These are phyloP conservation scores for Psophia crepitans DNA, from an alignment of 2,113 vertebrate species.

Conservation along the genomic window DNA sequence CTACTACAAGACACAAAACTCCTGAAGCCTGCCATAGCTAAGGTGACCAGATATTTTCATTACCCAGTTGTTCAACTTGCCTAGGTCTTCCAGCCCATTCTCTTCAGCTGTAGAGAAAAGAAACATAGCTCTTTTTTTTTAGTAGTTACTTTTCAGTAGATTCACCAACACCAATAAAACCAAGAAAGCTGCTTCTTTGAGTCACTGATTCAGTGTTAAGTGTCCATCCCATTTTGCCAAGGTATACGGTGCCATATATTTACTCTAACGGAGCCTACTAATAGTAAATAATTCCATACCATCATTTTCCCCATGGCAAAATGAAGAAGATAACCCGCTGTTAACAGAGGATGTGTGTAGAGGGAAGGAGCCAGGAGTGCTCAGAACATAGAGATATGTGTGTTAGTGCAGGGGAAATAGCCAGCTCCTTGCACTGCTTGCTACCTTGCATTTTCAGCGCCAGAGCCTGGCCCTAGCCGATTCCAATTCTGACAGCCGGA, in stretches of 20 bases:
- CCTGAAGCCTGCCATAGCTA: not conserved
- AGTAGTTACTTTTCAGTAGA: slow-evolving; percentile 16
- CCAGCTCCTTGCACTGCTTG: not conserved
- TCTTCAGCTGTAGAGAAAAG: not conserved
- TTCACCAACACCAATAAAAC: not conserved
- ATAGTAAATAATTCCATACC: slow-evolving; percentile 29
- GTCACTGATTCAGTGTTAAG: not conserved
- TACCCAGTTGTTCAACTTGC: not conserved
- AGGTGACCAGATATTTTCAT: not conserved
- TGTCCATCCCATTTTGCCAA: slow-evolving; percentile 10
- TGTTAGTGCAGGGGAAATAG: not conserved
- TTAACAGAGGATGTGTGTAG: not conserved
- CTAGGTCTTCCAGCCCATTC: not conserved
- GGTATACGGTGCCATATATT: not conserved
- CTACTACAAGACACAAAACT: not conserved
- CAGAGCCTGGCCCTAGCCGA: not conserved
- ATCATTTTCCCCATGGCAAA: not conserved
- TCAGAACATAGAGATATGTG: not conserved
- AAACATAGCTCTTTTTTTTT: not conserved
- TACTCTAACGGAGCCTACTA: not conserved
- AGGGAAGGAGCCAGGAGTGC: not conserved
- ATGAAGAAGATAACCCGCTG: slow-evolving; percentile 33
- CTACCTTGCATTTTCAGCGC: not conserved
- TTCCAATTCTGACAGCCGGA: slow-evolving; percentile 15
- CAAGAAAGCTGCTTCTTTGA: not conserved